Percentiles rank a stretch among this genome's conserved stretches.
Conservation (phyloP, 2,888 invertebrate species). For the Ichneumoninae sp. region DNA sequence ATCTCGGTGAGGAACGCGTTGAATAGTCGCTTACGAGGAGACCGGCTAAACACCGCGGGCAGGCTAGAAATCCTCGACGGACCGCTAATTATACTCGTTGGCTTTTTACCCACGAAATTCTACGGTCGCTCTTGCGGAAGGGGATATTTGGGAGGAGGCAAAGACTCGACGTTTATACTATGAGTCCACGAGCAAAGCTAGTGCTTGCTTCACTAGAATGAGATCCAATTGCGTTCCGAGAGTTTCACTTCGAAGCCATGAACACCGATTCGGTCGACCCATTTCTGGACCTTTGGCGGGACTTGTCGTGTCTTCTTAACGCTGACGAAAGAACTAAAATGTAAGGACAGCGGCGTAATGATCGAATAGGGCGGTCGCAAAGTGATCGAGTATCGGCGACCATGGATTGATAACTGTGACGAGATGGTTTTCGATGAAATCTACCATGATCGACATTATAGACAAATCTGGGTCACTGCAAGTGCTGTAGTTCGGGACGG, state of each 20-base stretch:
- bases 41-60: slow-evolving; percentile 15
- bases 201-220: background rate
- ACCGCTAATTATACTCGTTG: slow-evolving; percentile 17
- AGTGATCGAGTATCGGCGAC: background rate
- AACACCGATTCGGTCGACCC: background rate
- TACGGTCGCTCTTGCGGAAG: too few species aligned
- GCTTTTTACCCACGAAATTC: slow-evolving; percentile 12
- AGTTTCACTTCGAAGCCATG: background rate
- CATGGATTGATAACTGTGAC: background rate
- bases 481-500: slow-evolving; percentile 20
- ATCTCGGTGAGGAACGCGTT: slow-evolving; percentile 28
- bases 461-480: background rate
- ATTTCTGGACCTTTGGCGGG: background rate
- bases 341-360: background rate
- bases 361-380: background rate
- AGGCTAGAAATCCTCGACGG: slow-evolving; percentile 3
- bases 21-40: slow-evolving; percentile 19
- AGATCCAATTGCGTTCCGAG: background rate
- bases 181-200: background rate
- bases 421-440: background rate
- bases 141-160: background rate
- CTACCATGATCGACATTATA: background rate
- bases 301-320: background rate
- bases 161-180: background rate
- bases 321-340: background rate